Conservation (phyloP, 2,113 vertebrate species). For the Grus americana region DNA sequence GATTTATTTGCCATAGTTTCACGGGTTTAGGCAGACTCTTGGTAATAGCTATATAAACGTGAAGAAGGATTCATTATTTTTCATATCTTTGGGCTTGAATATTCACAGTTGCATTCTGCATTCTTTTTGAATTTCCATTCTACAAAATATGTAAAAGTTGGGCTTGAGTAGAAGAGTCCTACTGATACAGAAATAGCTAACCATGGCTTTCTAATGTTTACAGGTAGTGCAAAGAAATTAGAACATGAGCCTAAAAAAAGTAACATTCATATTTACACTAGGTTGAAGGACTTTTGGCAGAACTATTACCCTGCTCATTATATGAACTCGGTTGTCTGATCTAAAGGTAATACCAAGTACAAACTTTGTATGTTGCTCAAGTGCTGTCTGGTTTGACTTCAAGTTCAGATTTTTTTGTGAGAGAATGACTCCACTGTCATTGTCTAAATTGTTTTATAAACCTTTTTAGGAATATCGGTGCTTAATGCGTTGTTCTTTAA, state of each 20-base stretch:
- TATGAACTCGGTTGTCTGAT: conserved; percentile 85
- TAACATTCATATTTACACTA: conserved; percentile 82
- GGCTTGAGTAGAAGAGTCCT: background rate
- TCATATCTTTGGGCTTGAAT: background rate
- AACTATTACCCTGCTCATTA: conserved; percentile 84
- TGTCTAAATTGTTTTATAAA: background rate
- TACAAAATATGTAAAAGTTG: background rate
- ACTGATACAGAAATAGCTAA: background rate
- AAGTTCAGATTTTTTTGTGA: background rate
- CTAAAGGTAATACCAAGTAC: conserved; percentile 76
- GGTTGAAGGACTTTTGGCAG: conserved; percentile 80
- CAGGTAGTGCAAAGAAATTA: conserved; percentile 87
- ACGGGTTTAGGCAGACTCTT: background rate
- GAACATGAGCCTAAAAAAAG: conserved; percentile 82
- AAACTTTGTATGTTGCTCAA: background rate
- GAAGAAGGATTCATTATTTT: background rate
- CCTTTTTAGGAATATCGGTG: background rate
- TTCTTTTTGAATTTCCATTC: background rate
- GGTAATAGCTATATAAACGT: background rate
- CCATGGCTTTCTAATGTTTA: background rate
- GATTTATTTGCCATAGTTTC: background rate
- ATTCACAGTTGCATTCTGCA: background rate
- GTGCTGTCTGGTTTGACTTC: background rate
- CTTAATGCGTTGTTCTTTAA: background rate
- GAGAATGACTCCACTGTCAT: background rate